Evolutionary conservation across 2,888 invertebrate genomes (phyloP), one percentile per base, ranked within the genome.

Genomic region (Apotomis turbidana): DNA sequence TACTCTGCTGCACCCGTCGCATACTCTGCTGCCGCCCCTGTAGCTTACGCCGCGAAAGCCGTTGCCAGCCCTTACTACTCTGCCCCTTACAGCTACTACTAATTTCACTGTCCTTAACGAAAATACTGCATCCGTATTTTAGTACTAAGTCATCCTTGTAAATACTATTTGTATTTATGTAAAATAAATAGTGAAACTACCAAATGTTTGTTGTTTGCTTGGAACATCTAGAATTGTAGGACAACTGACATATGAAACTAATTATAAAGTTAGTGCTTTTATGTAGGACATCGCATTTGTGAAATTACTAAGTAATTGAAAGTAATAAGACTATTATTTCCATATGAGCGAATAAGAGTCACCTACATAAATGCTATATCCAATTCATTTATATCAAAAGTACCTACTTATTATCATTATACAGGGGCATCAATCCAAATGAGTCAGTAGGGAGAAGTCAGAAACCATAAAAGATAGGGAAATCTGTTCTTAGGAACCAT

Each of bases 141-240:
- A 6, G 60, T 46, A 41, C 59, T 60, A 71, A 71, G 71, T 71
- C 71, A 71, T 54, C 38, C 6, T 36, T 70, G 70, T 71, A 71
- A 61, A 59, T 51, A 52, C 69, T 83, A 81, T 84, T 85, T 74
- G 80, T 83, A 83, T 75, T 75, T 76, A 73, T 71, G 46, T 79
- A 76, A 75, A 77, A 77, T 79, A 80, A 82, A 85, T 71, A 68
- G 80, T 84, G 81, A 83, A 83, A 83, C 82, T 83, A 80, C 80
- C 79, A 6, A 71, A 73, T 49, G 69, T 13, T 9, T 55, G 10
- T 70, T 67, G 44, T 64, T 64, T 59, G 9, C 52, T 63, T 62
- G n/a, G n/a, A 13, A n/a, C 10, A n/a, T 51, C 27, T 51, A 51
- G 62, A 51, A 51, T 61, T 46, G 10, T 41, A 27, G 59, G 6